Evolutionary conservation across 2,113 vertebrate species (phyloP).

Genomic region (Ailuropoda melanoleuca): DNA sequence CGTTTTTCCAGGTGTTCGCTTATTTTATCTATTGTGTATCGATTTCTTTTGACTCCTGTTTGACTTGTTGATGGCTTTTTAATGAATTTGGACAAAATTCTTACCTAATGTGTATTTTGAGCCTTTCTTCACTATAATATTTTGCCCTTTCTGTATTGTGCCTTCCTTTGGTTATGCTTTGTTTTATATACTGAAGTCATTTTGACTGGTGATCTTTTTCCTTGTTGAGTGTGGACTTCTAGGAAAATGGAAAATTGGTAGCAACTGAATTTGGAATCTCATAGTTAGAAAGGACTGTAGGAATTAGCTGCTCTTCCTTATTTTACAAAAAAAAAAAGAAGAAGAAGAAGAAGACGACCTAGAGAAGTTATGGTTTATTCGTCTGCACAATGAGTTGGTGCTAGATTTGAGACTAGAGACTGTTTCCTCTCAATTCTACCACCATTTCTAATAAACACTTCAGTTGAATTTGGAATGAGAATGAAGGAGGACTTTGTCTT

Average conservation of each 20-base stretch:
- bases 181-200: not conserved
- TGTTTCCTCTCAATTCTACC: not conserved
- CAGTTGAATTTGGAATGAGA: conserved; percentile 14
- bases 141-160: not conserved
- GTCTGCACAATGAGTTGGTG: not conserved
- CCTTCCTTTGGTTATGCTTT: not conserved
- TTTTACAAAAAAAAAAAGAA: not conserved
- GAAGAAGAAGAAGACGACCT: not conserved
- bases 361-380: not conserved
- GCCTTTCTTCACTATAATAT: not conserved
- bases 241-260: not conserved
- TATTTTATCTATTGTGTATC: not conserved
- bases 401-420: not conserved
- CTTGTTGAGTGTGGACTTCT: not conserved
- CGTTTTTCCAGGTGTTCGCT: not conserved
- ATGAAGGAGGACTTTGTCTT: conserved; percentile 9
- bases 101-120: not conserved
- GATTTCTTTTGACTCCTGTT: not conserved
- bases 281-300: not conserved
- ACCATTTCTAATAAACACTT: not conserved
- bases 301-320: not conserved
- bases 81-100: not conserved
- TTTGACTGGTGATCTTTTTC: not conserved
- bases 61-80: conserved; percentile 3
- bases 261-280: not conserved